phyloP scores from a whole-genome alignment of 1,140 invertebrate genomes.

The Phocides pigmalion region DNA sequence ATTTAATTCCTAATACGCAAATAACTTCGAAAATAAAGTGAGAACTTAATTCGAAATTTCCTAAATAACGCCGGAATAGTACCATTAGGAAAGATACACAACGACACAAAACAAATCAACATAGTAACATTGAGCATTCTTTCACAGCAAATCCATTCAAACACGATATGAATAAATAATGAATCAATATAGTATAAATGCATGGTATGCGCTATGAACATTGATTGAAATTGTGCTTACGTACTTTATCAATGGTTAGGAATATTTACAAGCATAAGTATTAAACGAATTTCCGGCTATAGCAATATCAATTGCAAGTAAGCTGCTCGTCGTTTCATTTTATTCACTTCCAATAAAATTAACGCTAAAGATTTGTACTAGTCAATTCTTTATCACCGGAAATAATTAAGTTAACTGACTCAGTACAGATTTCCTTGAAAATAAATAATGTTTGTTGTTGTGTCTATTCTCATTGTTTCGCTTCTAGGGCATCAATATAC shows the following conservation, averaged over 20 bases:
- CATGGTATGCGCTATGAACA: slow-evolving; percentile 1
- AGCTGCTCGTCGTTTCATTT: not conserved
- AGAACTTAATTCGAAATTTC: too few species aligned
- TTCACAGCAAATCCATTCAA: not conserved
- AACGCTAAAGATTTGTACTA: not conserved
- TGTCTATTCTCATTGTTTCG: too few species aligned
- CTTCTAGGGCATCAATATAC: too few species aligned
- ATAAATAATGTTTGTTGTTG: too few species aligned
- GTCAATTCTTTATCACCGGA: not conserved
- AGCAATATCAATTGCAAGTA: slow-evolving; percentile 14
- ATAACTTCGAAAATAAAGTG: too few species aligned
- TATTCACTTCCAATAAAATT: not conserved
- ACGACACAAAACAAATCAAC: too few species aligned
- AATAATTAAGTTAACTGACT: slow-evolving; percentile 4
- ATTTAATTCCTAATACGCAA: too few species aligned
- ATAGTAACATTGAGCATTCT: not conserved
- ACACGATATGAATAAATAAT: slow-evolving; percentile 11
- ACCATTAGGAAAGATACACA: too few species aligned
- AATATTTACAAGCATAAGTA: slow-evolving; percentile 15
- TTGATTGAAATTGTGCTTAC: too few species aligned
- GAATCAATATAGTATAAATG: slow-evolving; percentile 10
- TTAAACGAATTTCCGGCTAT: slow-evolving; percentile 16
- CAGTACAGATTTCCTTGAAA: not conserved
- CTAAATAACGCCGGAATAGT: too few species aligned
- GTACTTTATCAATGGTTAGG: slow-evolving; percentile 5